These are phyloP conservation scores for Phataginus tetradactyla DNA, from an alignment of 2,797 vertebrate species.

Conservation along the genomic window DNA sequence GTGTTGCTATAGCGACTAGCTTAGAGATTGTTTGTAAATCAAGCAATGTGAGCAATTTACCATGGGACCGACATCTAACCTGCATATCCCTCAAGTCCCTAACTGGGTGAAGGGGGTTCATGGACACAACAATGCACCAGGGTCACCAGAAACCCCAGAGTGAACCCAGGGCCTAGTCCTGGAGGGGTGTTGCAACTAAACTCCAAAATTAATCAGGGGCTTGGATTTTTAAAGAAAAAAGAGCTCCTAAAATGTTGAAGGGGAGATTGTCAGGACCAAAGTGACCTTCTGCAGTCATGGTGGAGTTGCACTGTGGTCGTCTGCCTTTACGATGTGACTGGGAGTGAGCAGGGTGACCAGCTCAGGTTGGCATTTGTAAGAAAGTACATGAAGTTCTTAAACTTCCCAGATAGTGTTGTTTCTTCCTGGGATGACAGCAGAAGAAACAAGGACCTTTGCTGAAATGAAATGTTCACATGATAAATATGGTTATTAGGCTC, in stretches of 20 bases:
- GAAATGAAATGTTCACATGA: background rate
- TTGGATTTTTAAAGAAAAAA: background rate
- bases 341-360: background rate
- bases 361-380: too few relatives aligned
- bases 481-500: background rate
- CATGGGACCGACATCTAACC: background rate
- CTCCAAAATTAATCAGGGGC: background rate
- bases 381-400: background rate
- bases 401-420: background rate
- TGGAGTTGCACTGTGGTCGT: background rate
- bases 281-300: background rate
- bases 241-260: background rate
- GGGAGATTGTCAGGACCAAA: background rate
- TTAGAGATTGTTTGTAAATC: background rate
- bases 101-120: background rate
- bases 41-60: background rate
- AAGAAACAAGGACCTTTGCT: background rate
- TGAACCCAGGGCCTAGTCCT: background rate
- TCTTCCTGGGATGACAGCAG: background rate
- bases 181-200: background rate
- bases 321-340: background rate
- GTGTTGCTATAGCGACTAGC: background rate
- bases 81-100: background rate
- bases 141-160: background rate
- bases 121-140: background rate